Conservation (phyloP, 2,888 invertebrate genomes). For the Celastrina argiolus region DNA sequence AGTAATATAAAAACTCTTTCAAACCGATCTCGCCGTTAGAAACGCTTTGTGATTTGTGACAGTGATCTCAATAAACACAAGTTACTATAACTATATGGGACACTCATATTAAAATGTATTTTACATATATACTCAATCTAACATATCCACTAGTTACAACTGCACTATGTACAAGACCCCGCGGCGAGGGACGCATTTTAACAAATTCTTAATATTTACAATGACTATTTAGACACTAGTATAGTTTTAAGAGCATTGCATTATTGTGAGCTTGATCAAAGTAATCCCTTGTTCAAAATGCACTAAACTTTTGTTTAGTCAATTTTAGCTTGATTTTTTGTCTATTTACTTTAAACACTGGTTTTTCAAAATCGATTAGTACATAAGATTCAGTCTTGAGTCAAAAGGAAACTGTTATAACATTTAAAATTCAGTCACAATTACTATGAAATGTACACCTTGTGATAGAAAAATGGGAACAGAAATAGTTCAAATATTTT, state of each 20-base stretch:
- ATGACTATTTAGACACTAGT: constrained; percentile 69
- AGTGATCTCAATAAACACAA: constrained; percentile 64
- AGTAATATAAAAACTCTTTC: constrained; percentile 60
- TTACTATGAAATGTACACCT: neutral
- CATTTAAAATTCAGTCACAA: constrained; percentile 35
- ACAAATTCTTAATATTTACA: constrained; percentile 73
- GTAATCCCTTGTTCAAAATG: constrained; percentile 62
- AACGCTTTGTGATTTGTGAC: constrained; percentile 76
- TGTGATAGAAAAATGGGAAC: constrained; percentile 12
- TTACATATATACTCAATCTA: constrained; percentile 71
- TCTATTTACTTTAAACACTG: constrained; percentile 22
- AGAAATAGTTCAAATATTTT: neutral
- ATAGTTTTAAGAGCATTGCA: constrained; percentile 65
- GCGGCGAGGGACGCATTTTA: constrained; percentile 59
- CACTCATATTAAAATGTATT: constrained; percentile 68
- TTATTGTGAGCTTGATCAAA: constrained; percentile 71
- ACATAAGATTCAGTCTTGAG: constrained; percentile 60
- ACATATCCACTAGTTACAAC: constrained; percentile 60
- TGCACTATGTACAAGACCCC: constrained; percentile 73
- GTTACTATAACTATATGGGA: constrained; percentile 58
- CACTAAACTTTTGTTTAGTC: constrained; percentile 25
- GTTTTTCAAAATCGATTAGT: constrained; percentile 37
- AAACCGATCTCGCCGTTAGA: constrained; percentile 51
- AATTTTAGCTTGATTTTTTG: neutral
- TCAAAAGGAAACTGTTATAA: constrained; percentile 61